phyloP scores from a whole-genome alignment of 2,113 vertebrate species.

The Nannobrachium achirus region DNA sequence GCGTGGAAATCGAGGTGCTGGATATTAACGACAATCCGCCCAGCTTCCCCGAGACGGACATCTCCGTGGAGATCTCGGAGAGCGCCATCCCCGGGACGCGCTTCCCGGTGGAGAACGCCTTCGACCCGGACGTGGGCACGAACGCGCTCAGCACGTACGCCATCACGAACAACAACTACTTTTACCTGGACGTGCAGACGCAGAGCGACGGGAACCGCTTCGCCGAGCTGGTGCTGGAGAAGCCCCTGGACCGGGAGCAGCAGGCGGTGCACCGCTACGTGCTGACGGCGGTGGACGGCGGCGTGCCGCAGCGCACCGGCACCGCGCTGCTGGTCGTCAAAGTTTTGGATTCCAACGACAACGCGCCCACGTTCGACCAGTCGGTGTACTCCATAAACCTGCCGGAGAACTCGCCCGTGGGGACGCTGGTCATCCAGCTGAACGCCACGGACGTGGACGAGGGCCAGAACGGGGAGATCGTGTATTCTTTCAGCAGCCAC shows the following conservation, averaged over 20 bases:
- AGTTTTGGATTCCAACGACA: conserved; percentile 98
- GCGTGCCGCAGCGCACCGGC: conserved; percentile 90
- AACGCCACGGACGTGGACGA: conserved; percentile 97
- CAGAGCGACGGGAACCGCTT: conserved; percentile 96
- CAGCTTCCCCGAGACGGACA: conserved; percentile 91
- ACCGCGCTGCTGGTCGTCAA: conserved; percentile 94
- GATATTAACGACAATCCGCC: conserved; percentile 98
- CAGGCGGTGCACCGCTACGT: conserved; percentile 96
- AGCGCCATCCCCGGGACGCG: conserved; percentile 96
- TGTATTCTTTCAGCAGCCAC: conserved; percentile 96
- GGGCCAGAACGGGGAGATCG: conserved; percentile 95
- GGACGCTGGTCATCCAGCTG: conserved; percentile 92
- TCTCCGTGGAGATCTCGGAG: conserved; percentile 96
- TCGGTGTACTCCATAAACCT: conserved; percentile 93
- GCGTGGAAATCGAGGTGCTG: conserved; percentile 95
- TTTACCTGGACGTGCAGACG: conserved; percentile 96
- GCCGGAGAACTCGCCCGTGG: conserved; percentile 91
- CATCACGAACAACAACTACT: conserved; percentile 95
- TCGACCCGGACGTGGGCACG: conserved; percentile 96
- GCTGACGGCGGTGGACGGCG: conserved; percentile 96
- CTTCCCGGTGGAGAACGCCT: conserved; percentile 95
- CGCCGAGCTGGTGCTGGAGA: conserved; percentile 95
- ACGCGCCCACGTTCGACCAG: conserved; percentile 95
- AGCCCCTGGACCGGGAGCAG: conserved; percentile 94
- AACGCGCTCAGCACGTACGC: conserved; percentile 95